Evolutionary conservation across 92 coral and sea anemone genomes (phyloP), one percentile per base, ranked within the genome.

Genomic region (Actinernus sp.): DNA sequence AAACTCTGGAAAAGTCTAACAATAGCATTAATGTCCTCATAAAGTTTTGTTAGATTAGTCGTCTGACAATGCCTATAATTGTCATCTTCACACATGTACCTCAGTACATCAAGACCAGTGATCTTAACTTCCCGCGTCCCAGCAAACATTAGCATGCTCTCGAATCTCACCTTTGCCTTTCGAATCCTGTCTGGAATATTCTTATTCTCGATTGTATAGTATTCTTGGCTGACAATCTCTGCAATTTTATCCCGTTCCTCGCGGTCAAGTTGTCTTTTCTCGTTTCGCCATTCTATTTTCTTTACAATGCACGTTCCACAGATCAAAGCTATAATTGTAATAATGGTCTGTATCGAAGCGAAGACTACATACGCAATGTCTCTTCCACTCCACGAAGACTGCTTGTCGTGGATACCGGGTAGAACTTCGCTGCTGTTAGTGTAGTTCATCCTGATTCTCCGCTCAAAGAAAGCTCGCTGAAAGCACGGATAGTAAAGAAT

Each of bases 81-180:
- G 7, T 38, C 54, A 1, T 5, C 13, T n/a, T 51, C 51, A 32
- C 38, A 58, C 81, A 62, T 73, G 73, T 62, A 73, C 55, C 20
- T 63, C 45, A 73, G 33, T 12, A 73, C 64, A 40, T 73, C 37
- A 61, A 73, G 58, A n/a, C 58, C 73, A 48, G 81, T 34, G 3
- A 73, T 4, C 6, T 12, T 17, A 0, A 0, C 8, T 13, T 14
- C 14, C n/a, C n/a, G n/a, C 0, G n/a, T 10, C 24, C 52, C 72
- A 12, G 23, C 5, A 31, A 22, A 24, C 24, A 34, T 60, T 19
- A 72, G 30, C 36, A 73, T 17, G 1, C 0, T 31, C n/a, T 21
- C 52, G 12, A 73, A 55, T 4, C 2, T 55, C 11, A 30, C 18
- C 7, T 54, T 54, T 2, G 12, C 17, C 40, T 54, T 23, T 13